Evolutionary conservation across 1,140 invertebrate genomes (phyloP), one percentile per base, ranked within the genome.

Genomic region (Meteorus sp.): DNA sequence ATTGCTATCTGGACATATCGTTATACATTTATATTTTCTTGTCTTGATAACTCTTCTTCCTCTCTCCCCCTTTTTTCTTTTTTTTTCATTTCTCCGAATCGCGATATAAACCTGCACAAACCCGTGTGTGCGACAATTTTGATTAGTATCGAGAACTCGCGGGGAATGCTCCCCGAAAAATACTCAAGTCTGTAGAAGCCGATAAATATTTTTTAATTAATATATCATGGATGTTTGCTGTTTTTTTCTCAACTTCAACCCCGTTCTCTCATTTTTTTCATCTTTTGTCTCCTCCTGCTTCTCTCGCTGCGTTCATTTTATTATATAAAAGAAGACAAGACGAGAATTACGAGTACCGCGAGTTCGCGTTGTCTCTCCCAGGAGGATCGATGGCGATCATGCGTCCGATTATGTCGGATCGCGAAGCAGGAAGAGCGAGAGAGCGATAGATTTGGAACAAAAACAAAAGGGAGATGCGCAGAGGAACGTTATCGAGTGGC

Each of bases 181-280:
- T 48, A 15, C 23, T 8, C n/a, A 15, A 48, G 13, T 48, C 15
- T 44, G 15, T 48, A n/a, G 8, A 27, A 48, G 45, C 22, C 8
- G 23, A 13, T 27, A 48, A 48, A 48, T 27, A 27, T 48, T 25
- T 48, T 48, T 48, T 48, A 48, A 48, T 48, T 48, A 48, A 48
- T 48, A 48, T 48, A 48, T 48, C 45, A 48, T 48, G 20, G 22
- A 27, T n/a, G 45, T 13, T 11, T 13, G 17, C 6, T 33, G 29
- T 6, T 33, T 11, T 33, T 33, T 33, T 11, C 6, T 7, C 29
- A 7, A 11, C 29, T n/a, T n/a, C n/a, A n/a, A n/a, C n/a, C n/a
- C n/a, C n/a, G n/a, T n/a, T n/a, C n/a, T n/a, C n/a, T n/a, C n/a
- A n/a, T n/a, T n/a, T n/a, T n/a, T n/a, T n/a, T n/a, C n/a, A n/a